phyloP scores from a whole-genome alignment of 2,113 vertebrate genomes.

The Dissostichus mawsoni region DNA sequence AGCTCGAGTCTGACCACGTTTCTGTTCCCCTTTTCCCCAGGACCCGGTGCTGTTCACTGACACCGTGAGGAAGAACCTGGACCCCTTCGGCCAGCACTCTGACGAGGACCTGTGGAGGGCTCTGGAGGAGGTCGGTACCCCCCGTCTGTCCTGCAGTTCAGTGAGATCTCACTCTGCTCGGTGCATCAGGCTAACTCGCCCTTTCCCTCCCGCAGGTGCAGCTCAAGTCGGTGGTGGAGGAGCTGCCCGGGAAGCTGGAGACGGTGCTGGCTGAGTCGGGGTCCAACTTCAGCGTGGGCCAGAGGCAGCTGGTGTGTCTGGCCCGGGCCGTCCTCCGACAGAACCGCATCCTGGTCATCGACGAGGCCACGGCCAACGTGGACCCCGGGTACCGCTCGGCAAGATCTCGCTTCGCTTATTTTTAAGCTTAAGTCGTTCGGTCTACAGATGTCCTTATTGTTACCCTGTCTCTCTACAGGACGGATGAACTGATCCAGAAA shows the following conservation, averaged over 20 bases:
- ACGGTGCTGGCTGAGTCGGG: constrained; percentile 94
- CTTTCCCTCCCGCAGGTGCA: constrained; percentile 86
- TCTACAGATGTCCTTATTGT: no score
- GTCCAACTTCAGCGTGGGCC: constrained; percentile 97
- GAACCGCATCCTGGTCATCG: constrained; percentile 94
- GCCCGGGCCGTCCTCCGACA: constrained; percentile 94
- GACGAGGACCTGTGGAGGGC: constrained; percentile 94
- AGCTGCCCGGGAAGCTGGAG: constrained; percentile 92
- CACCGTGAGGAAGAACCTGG: constrained; percentile 93
- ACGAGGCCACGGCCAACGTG: constrained; percentile 98
- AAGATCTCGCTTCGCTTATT: no score
- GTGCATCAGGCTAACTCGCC: not conserved
- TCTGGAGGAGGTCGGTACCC: constrained; percentile 85
- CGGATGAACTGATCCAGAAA: constrained; percentile 94
- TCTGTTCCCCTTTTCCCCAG: constrained; percentile 7
- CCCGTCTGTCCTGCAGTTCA: not conserved
- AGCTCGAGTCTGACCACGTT: not conserved
- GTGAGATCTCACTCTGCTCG: not conserved
- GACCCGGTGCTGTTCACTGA: constrained; percentile 2
- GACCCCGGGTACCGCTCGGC: constrained; percentile 83
- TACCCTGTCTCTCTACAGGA: constrained; percentile 81
- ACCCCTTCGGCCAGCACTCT: constrained; percentile 91
- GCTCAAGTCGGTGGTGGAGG: constrained; percentile 91
- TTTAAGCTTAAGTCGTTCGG: no score
- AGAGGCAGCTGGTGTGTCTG: constrained; percentile 95